Conservation (phyloP, 2,797 vertebrate genomes). For the Loriculus beryllinus region DNA sequence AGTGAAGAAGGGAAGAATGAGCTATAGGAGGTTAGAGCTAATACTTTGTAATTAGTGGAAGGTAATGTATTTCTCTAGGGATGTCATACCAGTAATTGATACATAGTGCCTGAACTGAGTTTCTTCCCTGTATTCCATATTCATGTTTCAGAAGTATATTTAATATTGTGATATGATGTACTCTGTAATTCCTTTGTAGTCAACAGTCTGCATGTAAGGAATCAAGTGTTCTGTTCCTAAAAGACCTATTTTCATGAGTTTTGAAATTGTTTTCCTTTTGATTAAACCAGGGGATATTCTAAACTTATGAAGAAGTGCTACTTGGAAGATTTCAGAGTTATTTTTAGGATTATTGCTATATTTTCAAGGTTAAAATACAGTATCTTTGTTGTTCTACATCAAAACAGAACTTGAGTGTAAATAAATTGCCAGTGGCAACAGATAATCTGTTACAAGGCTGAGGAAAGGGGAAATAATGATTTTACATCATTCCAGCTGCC, state of each 20-base stretch:
- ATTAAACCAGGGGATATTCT: not conserved
- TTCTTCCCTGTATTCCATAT: not conserved
- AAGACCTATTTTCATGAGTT: not conserved
- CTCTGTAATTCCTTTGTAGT: not conserved
- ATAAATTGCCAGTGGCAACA: not conserved
- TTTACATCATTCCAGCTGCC: not conserved
- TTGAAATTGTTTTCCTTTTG: not conserved
- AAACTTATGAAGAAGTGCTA: not conserved
- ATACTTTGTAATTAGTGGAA: not conserved
- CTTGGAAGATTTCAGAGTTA: not conserved
- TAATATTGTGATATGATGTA: not conserved
- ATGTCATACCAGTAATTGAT: not conserved
- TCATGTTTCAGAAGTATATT: not conserved
- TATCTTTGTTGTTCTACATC: not conserved
- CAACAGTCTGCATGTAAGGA: not conserved
- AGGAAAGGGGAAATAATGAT: not conserved
- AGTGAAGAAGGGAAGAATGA: not conserved
- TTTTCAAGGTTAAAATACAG: not conserved
- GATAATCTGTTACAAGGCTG: not conserved
- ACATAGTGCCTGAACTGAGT: not conserved
- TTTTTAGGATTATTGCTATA: not conserved
- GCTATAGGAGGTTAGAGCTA: not conserved
- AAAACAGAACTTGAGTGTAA: not conserved
- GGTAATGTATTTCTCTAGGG: not conserved
- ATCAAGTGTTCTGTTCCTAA: not conserved